phyloP scores from a whole-genome alignment of 2,797 vertebrate species.

The Allobates femoralis region DNA sequence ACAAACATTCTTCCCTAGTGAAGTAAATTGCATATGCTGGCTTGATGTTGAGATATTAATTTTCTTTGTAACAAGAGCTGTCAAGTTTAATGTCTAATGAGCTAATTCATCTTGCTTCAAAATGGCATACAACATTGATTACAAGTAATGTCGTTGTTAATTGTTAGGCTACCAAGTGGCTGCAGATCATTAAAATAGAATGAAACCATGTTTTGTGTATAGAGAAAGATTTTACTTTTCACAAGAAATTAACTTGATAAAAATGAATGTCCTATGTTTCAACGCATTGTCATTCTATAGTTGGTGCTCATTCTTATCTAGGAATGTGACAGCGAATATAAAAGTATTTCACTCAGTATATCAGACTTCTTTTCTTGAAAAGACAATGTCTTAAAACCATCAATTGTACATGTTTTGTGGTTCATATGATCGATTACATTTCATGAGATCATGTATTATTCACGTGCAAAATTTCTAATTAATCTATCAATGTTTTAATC shows the following conservation, averaged over 20 bases:
- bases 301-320: not conserved
- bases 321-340: not conserved
- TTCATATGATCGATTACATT: too few species aligned
- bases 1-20: not conserved
- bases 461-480: too few species aligned
- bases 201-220: slow-evolving; percentile 18
- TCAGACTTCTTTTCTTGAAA: not conserved
- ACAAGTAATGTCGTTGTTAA: slow-evolving; percentile 54
- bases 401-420: too few species aligned
- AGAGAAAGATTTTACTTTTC: not conserved
- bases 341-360: not conserved
- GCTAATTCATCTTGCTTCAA: slow-evolving; percentile 53
- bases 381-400: too few species aligned
- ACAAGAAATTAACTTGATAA: not conserved
- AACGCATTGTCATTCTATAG: not conserved
- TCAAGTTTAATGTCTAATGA: slow-evolving; percentile 48
- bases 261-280: not conserved
- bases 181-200: slow-evolving; percentile 48
- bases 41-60: slow-evolving; percentile 26
- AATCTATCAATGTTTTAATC: too few species aligned
- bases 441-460: too few species aligned
- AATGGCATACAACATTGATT: slow-evolving; percentile 57
- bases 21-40: not conserved
- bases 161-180: slow-evolving; percentile 33
- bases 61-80: slow-evolving; percentile 47